Evolutionary conservation across 1,140 invertebrate species (phyloP).

Genomic region (Pachyrhynchus sulphureomaculatus): DNA sequence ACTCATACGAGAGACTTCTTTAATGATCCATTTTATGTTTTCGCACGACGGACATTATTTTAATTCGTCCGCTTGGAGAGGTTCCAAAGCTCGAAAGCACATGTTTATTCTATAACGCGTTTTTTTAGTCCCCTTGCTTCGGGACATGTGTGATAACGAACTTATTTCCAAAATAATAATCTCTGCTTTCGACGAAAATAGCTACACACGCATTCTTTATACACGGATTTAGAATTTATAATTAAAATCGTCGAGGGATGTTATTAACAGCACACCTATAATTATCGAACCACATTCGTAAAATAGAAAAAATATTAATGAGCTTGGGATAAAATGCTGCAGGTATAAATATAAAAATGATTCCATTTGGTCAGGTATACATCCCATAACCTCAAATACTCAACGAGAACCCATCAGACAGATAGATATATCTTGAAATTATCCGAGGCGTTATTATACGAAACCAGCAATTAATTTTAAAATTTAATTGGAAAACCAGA

Average conservation of each 20-base stretch:
- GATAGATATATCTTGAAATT: constrained; percentile 19
- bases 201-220: constrained; percentile 32
- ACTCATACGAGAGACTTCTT: constrained; percentile 49
- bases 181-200: constrained; percentile 32
- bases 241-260: constrained; percentile 31
- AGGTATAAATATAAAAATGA: constrained; percentile 32
- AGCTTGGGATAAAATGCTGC: constrained; percentile 27
- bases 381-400: constrained; percentile 1
- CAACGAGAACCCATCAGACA: constrained; percentile 6
- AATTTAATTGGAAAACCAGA: constrained; percentile 22
- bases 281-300: constrained; percentile 32
- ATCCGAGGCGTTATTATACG: constrained; percentile 8
- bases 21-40: constrained; percentile 53
- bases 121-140: constrained; percentile 17
- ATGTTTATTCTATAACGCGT: constrained; percentile 43
- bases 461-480: constrained; percentile 21
- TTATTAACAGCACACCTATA: constrained; percentile 31
- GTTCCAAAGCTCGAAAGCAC: constrained; percentile 44
- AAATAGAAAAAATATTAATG: constrained; percentile 34
- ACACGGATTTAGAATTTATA: constrained; percentile 28
- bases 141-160: constrained; percentile 45
- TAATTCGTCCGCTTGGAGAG: constrained; percentile 49
- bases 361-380: constrained; percentile 19
- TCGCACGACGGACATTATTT: constrained; percentile 53
- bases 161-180: constrained; percentile 39